These are phyloP conservation scores for Plestiodon gilberti DNA, from an alignment of 2,113 vertebrate species.

Conservation along the genomic window DNA sequence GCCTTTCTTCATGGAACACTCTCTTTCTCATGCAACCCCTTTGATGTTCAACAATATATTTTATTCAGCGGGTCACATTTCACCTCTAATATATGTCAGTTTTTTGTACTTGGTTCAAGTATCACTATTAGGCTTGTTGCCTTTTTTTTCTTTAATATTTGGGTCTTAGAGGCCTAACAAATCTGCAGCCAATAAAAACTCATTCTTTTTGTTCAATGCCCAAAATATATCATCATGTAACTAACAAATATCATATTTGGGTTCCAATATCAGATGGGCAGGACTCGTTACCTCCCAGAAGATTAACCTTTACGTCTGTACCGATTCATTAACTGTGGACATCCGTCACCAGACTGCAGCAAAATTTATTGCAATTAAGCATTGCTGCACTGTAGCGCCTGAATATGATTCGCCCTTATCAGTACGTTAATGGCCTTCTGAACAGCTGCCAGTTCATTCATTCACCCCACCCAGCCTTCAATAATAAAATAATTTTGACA, in stretches of 20 bases:
- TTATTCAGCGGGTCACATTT: constrained; percentile 72
- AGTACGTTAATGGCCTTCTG: constrained; percentile 80
- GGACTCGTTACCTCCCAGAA: constrained; percentile 78
- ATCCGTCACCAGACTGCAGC: constrained; percentile 71
- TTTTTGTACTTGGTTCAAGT: constrained; percentile 76
- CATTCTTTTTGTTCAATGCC: constrained; percentile 76
- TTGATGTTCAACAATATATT: constrained; percentile 66
- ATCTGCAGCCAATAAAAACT: constrained; percentile 81
- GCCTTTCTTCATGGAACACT: constrained; percentile 66
- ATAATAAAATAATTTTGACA: constrained; percentile 88
- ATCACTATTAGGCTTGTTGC: constrained; percentile 71
- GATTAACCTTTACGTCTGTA: constrained; percentile 80
- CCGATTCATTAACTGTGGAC: constrained; percentile 78
- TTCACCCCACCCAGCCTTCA: constrained; percentile 81
- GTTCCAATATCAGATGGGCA: constrained; percentile 82
- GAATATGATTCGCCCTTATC: constrained; percentile 79
- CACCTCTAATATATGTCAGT: constrained; percentile 71
- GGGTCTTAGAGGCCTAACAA: constrained; percentile 75
- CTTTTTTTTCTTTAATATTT: constrained; percentile 72
- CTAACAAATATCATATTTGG: constrained; percentile 81
- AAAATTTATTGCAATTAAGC: constrained; percentile 80
- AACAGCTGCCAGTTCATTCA: constrained; percentile 77
- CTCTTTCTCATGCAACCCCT: constrained; percentile 53
- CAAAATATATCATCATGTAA: constrained; percentile 83
- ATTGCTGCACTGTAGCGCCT: constrained; percentile 67